phyloP scores from a whole-genome alignment of 2,888 invertebrate genomes.

The Crocallis elinguaria region DNA sequence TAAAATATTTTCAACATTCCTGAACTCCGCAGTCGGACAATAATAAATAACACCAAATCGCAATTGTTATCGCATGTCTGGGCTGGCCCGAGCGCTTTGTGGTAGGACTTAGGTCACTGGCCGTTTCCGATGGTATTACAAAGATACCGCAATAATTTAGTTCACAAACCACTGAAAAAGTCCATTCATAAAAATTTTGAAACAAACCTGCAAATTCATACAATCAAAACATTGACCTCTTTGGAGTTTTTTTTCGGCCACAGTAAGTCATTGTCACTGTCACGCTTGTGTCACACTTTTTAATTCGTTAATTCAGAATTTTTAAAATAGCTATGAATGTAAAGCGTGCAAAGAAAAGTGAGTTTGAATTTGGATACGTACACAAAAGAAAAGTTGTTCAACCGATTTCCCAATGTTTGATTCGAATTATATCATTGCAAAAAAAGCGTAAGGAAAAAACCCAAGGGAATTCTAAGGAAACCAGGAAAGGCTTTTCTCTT shows the following conservation, averaged over 20 bases:
- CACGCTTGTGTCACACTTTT: slow-evolving; percentile 5
- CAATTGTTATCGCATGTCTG: not conserved
- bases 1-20: too few relatives aligned
- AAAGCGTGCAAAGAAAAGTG: slow-evolving; percentile 18
- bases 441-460: too few relatives aligned
- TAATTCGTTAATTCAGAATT: not conserved
- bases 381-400: too few relatives aligned
- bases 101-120: slow-evolving; percentile 21
- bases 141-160: slow-evolving; percentile 9
- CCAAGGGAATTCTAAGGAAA: too few relatives aligned
- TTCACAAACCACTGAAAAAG: not conserved
- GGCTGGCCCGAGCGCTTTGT: slow-evolving; percentile 2
- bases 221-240: slow-evolving; percentile 23
- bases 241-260: slow-evolving; percentile 3
- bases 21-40: not conserved
- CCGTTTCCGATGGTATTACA: not conserved
- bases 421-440: too few relatives aligned
- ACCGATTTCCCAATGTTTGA: too few relatives aligned
- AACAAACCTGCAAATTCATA: not conserved
- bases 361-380: slow-evolving; percentile 10
- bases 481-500: too few relatives aligned
- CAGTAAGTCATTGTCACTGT: slow-evolving; percentile 23
- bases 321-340: slow-evolving; percentile 2
- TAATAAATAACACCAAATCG: not conserved
- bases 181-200: not conserved